Evolutionary conservation across 2,888 invertebrate species (phyloP).

Genomic region (Leptothorax acervorum): DNA sequence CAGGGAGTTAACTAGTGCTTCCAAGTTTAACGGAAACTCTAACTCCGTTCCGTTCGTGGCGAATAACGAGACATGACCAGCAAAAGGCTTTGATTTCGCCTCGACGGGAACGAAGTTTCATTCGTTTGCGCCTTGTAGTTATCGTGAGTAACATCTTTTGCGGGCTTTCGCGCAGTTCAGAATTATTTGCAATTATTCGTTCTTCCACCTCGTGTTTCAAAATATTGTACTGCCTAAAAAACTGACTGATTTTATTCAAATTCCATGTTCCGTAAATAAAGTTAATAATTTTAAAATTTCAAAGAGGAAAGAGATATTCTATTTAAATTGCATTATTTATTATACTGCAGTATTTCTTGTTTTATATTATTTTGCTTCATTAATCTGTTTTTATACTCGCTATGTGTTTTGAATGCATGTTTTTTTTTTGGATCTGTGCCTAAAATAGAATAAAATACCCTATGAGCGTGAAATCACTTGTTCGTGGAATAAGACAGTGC

Average conservation of each 20-base stretch:
- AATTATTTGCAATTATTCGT: slow-evolving; percentile 23
- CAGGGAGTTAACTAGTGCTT: slow-evolving; percentile 27
- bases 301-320: background rate
- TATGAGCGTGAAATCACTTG: slow-evolving; percentile 2
- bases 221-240: slow-evolving; percentile 14
- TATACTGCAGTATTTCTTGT: background rate
- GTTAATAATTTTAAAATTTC: background rate
- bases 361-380: background rate
- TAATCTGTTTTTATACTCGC: background rate
- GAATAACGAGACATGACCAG: slow-evolving; percentile 20
- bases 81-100: slow-evolving; percentile 28
- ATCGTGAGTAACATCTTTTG: slow-evolving; percentile 14
- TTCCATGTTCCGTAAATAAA: background rate
- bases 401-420: background rate
- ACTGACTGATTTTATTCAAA: background rate
- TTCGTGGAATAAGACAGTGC: background rate
- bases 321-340: background rate
- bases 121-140: slow-evolving; percentile 24
- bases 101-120: background rate
- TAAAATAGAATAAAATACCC: background rate
- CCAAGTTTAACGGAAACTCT: slow-evolving; percentile 32
- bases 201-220: background rate
- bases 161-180: background rate
- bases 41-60: slow-evolving; percentile 12
- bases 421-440: background rate